Percentiles rank a stretch among this genome's conserved stretches.
Evolutionary conservation across 92 coral and sea anemone genomes (phyloP).

Genomic region (Epizoanthus illoricatus): DNA sequence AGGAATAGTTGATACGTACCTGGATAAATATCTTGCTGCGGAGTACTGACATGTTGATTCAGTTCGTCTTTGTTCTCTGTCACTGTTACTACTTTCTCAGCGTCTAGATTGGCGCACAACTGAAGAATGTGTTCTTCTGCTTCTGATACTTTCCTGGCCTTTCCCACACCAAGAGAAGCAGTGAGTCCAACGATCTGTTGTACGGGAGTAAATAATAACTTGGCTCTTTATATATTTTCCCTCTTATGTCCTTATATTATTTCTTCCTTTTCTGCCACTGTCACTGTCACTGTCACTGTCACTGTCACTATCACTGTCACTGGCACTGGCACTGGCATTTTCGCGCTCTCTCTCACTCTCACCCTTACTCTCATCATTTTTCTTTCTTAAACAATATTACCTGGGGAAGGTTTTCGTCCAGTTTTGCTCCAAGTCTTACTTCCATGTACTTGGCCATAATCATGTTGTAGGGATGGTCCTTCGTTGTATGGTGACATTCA

Average conservation of each 20-base stretch:
- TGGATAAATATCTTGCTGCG: slow-evolving; percentile 44
- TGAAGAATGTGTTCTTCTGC: slow-evolving; percentile 74
- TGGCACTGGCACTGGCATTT: too few species aligned
- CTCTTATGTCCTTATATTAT: too few species aligned
- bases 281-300: too few species aligned
- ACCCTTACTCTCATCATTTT: too few species aligned
- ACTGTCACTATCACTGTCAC: too few species aligned
- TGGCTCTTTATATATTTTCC: too few species aligned
- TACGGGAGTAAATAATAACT: neutral
- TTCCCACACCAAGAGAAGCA: slow-evolving; percentile 94
- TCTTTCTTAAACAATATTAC: slow-evolving; percentile 31
- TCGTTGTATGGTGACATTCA: slow-evolving; percentile 93
- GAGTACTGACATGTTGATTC: slow-evolving; percentile 46
- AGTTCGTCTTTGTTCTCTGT: slow-evolving; percentile 57
- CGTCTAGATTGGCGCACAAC: slow-evolving; percentile 85
- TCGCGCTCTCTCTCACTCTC: too few species aligned
- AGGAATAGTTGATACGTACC: neutral
- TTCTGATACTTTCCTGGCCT: slow-evolving; percentile 55
- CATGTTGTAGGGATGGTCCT: slow-evolving; percentile 84
- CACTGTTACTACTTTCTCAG: slow-evolving; percentile 68
- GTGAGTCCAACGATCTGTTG: slow-evolving; percentile 84
- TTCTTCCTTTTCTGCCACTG: too few species aligned
- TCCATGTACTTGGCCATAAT: slow-evolving; percentile 83
- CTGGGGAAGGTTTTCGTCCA: slow-evolving; percentile 56
- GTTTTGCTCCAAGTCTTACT: slow-evolving; percentile 48